Evolutionary conservation across 1,140 invertebrate species (phyloP).

Genomic region (Thrips palmi): DNA sequence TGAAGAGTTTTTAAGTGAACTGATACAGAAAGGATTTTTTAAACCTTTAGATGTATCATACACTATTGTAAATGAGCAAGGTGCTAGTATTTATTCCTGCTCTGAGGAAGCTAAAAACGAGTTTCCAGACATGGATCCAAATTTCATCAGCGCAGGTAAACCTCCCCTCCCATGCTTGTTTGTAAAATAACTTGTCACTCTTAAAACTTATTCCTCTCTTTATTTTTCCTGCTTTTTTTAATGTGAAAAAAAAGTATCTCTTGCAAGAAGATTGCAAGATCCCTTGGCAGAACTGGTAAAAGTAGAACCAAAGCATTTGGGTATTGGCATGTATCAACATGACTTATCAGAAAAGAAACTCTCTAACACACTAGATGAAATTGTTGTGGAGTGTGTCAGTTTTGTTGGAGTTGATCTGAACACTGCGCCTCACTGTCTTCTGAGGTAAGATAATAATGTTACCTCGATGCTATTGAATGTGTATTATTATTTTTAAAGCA

Average conservation of each 20-base stretch:
- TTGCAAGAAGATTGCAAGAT: conserved; percentile 71
- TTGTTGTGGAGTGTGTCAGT: conserved; percentile 61
- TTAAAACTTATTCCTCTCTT: no score
- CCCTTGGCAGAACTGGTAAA: conserved; percentile 81
- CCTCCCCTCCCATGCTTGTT: no score
- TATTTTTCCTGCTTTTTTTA: no score
- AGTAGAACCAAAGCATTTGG: conserved; percentile 77
- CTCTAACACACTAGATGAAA: conserved; percentile 48
- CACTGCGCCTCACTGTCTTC: conserved; percentile 54
- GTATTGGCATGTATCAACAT: conserved; percentile 85
- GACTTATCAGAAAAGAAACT: conserved; percentile 64
- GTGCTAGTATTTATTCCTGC: conserved; percentile 80
- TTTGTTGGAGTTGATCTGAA: conserved; percentile 85
- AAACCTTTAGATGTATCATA: conserved; percentile 38
- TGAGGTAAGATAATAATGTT: conserved; percentile 34
- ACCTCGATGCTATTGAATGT: conserved; percentile 5
- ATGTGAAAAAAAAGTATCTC: conserved; percentile 40
- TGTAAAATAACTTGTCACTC: no score
- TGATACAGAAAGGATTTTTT: conserved; percentile 37
- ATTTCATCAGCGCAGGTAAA: conserved; percentile 55
- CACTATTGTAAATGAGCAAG: conserved; percentile 74
- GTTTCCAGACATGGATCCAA: conserved; percentile 61
- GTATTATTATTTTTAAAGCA: conserved; percentile 11
- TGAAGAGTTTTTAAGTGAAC: conserved; percentile 47
- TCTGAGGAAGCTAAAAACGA: conserved; percentile 65